Evolutionary conservation across 2,888 invertebrate genomes (phyloP).

Genomic region (Glaucopsyche alexis): DNA sequence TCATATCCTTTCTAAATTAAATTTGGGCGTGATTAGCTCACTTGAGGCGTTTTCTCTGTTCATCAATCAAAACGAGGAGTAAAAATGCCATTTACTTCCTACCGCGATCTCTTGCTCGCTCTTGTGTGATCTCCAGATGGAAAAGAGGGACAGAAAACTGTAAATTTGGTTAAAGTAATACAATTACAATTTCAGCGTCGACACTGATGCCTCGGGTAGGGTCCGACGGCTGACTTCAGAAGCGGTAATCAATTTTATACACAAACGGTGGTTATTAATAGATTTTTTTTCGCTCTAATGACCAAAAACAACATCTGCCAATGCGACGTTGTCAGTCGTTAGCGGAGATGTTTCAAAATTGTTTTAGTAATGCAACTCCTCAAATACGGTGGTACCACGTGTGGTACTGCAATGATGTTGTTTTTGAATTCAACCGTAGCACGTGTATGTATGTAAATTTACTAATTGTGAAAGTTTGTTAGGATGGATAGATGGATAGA

Average conservation of each 20-base stretch:
- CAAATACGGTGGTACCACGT: conserved; percentile 34
- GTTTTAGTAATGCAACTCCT: conserved; percentile 37
- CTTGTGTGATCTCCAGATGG: background rate
- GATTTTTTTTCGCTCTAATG: conserved; percentile 72
- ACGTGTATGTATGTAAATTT: background rate
- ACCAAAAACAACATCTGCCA: conserved; percentile 75
- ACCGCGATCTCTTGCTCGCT: conserved; percentile 54
- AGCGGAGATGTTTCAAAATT: conserved; percentile 66
- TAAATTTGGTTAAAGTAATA: conserved; percentile 60
- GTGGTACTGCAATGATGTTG: conserved; percentile 30
- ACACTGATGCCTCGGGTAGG: conserved; percentile 62
- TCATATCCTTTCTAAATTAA: conserved; percentile 73
- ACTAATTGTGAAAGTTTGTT: no score
- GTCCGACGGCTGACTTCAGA: conserved; percentile 69
- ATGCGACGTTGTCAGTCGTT: conserved; percentile 63
- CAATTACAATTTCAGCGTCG: conserved; percentile 69
- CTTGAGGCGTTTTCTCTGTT: conserved; percentile 78
- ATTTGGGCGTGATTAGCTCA: conserved; percentile 76
- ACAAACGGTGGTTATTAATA: conserved; percentile 75
- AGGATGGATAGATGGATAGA: no score
- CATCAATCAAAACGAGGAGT: conserved; percentile 72
- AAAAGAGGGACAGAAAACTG: conserved; percentile 43
- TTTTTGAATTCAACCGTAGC: background rate
- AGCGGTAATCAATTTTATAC: conserved; percentile 78
- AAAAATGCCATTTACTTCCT: conserved; percentile 66